Base-by-base conservation (phyloP, 2,888 invertebrate species). In the Lobophora halterata region DNA sequence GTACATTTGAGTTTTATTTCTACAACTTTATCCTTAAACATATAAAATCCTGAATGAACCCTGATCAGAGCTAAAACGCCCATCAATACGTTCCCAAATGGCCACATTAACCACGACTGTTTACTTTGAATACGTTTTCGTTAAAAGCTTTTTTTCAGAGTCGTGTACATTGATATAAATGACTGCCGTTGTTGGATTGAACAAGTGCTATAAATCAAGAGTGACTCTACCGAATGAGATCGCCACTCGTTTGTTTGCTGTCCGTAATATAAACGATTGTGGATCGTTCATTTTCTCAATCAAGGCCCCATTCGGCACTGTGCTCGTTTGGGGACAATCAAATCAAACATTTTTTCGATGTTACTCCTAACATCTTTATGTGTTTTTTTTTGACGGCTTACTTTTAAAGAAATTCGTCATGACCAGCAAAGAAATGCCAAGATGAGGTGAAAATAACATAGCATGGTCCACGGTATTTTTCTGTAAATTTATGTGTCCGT, bases 131-230 rank as follows among this genome's bases (percentile, higher is more conserved):
- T 73, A 73, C 68, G 61, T 64, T 72, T 63, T 46, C 67, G 70
- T 65, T 79, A 79, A 82, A 81, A 79, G 79, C 70, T 79, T 83
- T 83, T n/a, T 82, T 80, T 75, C 71, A 53, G 55, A 61, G 56
- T 58, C 57, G 43, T 33, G 57, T 64, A 61, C 71, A 85, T 85
- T 82, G 82, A 85, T 79, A 86, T 72, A 80, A 85, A 86, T 77
- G 80, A 71, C 59, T 57, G 54, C 59, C 58, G 79, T 68, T 72
- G 58, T 51, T 44, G 58, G 46, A 70, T 78, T 66, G 77, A 75
- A 71, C 71, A 58, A 41, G 52, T 47, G 41, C 58, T 56, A 79
- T 86, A 77, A 78, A 82, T 86, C 82, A 80, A 36, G 24, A 65
- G 61, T 29, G 24, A 28, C 32, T 41, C 27, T 4, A n/a, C 51